Base-by-base conservation (phyloP, 2,797 vertebrate genomes). In the Thunnus albacares region DNA sequence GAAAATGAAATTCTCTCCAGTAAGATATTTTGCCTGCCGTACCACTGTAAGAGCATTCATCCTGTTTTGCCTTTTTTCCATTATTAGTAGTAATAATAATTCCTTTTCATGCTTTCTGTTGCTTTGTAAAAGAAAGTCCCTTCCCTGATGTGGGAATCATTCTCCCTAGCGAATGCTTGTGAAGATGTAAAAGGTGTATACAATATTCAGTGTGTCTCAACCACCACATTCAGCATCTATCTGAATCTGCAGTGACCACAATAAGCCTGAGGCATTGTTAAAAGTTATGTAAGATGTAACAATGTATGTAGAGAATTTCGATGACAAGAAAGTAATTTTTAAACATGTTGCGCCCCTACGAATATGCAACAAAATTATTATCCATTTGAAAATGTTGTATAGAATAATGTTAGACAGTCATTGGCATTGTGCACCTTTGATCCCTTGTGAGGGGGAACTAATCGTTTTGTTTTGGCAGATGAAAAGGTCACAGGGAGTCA, bases 401-500 rank as follows among this genome's bases (percentile, higher is more conserved):
- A 26, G 20, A 13, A 1, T 52, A 30, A 82, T 74, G 49, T 64
- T 56, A 62, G 43, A 67, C 28, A 49, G 55, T 35, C 33, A 35
- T 6, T 47, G 69, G 20, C 71, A 52, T n/a, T 10, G 3, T 77
- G 52, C 43, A 65, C 63, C 51, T 76, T 47, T 72, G 71, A 53
- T 77, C 56, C 71, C 22, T 9, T 20, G 58, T 26, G 69, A 67
- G 55, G 45, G 58, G 28, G 71, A 77, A 52, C 51, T 68, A 49
- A 80, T 88, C 65, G 63, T 79, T 81, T 74, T 72, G 64, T 53
- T 80, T 70, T 59, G 63, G 38, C 80, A 75, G 78, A 78, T 70
- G 83, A 81, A 90, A 88, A 90, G 85, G 85, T 93, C 80, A 89
- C 55, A 64, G 15, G 10, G 49, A 84, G 75, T 22, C 33, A 18